These are phyloP conservation scores for Ormyrus pomaceus DNA, from an alignment of 2,888 invertebrate species.

Conservation along the genomic window DNA sequence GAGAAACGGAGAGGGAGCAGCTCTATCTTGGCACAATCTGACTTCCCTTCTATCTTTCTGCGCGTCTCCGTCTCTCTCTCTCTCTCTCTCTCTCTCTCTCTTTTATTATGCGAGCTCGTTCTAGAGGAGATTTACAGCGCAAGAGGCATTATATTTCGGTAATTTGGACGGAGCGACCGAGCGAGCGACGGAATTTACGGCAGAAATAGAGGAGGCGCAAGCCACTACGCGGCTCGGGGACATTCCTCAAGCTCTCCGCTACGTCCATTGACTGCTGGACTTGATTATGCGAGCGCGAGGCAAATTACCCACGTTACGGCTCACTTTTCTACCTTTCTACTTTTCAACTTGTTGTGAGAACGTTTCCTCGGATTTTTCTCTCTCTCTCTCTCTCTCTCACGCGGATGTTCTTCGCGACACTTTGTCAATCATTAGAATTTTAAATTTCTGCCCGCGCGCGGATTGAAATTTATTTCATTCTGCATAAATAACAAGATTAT, in stretches of 20 bases:
- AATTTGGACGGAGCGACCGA: conserved; percentile 48
- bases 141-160: conserved; percentile 49
- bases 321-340: conserved; percentile 1
- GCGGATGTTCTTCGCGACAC: neutral
- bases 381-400: no score
- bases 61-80: conserved; percentile 14
- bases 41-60: conserved; percentile 58
- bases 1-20: conserved; percentile 30
- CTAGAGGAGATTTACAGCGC: conserved; percentile 51
- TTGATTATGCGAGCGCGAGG: conserved; percentile 7
- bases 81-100: conserved; percentile 39
- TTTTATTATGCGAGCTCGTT: conserved; percentile 48
- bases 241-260: neutral
- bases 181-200: conserved; percentile 45
- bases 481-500: neutral
- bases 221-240: conserved; percentile 19
- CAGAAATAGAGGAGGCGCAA: conserved; percentile 33
- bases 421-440: conserved; percentile 16
- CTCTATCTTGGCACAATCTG: conserved; percentile 74
- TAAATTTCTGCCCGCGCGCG: neutral
- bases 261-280: conserved; percentile 35
- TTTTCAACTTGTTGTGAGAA: conserved; percentile 20
- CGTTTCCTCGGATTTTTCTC: neutral
- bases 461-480: neutral
- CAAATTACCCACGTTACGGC: neutral